These are phyloP conservation scores for Parambassis ranga DNA, from an alignment of 2,797 vertebrate species.

Conservation along the genomic window DNA sequence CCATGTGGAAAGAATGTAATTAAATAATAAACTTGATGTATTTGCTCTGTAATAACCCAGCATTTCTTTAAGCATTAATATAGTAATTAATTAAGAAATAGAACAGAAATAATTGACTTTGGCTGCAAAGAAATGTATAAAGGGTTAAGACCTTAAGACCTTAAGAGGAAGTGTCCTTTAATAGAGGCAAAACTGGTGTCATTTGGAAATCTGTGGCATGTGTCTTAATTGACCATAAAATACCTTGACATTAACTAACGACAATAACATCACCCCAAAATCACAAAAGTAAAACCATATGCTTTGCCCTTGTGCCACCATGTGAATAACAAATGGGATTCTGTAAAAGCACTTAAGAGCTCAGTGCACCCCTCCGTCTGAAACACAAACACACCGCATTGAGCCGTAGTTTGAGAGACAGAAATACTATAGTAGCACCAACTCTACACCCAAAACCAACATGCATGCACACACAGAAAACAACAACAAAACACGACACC, in stretches of 20 bases:
- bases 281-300: constrained; percentile 20
- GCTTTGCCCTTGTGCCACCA: not conserved
- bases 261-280: not conserved
- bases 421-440: constrained; percentile 38
- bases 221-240: not conserved
- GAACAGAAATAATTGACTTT: no score
- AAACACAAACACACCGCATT: constrained; percentile 18
- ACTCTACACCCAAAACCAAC: constrained; percentile 18
- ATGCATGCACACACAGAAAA: constrained; percentile 2
- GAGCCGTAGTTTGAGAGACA: constrained; percentile 39
- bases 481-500: constrained; percentile 1
- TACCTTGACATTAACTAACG: not conserved
- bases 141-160: not conserved
- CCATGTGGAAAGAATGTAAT: not conserved
- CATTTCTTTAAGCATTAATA: not conserved
- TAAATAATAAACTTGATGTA: not conserved
- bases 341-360: constrained; percentile 54
- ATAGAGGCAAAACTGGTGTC: not conserved
- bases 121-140: no score
- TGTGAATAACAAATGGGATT: constrained; percentile 37
- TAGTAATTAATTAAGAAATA: not conserved
- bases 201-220: not conserved
- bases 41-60: not conserved
- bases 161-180: not conserved
- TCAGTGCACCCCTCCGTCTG: constrained; percentile 6